Base-by-base conservation (phyloP, 2,113 vertebrate species). In the Paradisaea rubra region DNA sequence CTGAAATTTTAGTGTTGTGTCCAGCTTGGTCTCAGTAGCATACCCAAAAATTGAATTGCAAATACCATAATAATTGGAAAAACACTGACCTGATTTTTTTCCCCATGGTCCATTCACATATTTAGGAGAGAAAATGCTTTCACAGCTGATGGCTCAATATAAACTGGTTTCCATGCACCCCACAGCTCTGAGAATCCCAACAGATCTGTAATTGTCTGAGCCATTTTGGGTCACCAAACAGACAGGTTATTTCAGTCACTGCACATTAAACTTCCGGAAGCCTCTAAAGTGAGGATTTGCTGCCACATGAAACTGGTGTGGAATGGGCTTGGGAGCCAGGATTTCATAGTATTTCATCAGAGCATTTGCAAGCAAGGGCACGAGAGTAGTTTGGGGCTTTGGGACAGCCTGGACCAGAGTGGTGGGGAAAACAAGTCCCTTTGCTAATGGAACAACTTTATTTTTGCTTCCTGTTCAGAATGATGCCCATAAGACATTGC, bases 191-290 rank as follows among this genome's bases (percentile, higher is more conserved):
- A 60, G 47, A 64, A 28, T 74, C 69, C 60, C 77, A 9, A 11
- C 0, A 41, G 80, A n/a, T 52, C 15, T 78, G 41, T 81, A 77
- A 92, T 74, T 88, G 74, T 47, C 79, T 2, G 3, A 78, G 64
- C 30, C 54, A 83, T 59, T 90, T 86, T 64, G 60, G 56, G 83
- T 86, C 77, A 91, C 41, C 35, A 90, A 66, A 50, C 23, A 73
- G 45, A 65, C 68, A 94, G 83, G 27, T 91, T 95, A 70, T 78
- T 95, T 91, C 63, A 82, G 92, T 57, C 71, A 53, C 74, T 81
- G 85, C 63, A 73, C 68, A 70, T 83, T 73, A 81, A 88, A 81
- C 54, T 57, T 63, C 85, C 57, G 27, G 23, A 69, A 86, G 13
- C 39, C 56, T 93, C 47, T 66, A 52, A 90, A 83, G 71, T 28